phyloP scores from a whole-genome alignment of 2,113 vertebrate genomes.

The Willisornis vidua region DNA sequence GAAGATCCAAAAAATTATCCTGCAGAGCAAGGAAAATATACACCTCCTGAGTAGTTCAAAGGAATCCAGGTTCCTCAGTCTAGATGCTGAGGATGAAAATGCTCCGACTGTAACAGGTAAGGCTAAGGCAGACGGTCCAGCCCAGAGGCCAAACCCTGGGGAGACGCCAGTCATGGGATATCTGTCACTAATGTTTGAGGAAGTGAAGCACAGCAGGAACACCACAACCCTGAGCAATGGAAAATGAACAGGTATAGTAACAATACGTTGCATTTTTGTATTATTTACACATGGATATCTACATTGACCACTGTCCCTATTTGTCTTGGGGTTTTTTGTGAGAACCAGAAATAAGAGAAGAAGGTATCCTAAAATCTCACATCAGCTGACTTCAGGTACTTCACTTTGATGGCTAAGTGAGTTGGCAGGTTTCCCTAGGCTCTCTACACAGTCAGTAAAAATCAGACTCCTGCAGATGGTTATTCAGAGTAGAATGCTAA shows the following conservation, averaged over 20 bases:
- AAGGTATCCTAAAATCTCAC: background rate
- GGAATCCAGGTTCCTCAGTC: background rate
- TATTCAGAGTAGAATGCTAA: conserved; percentile 15
- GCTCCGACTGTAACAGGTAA: background rate
- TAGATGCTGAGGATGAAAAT: background rate
- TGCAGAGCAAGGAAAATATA: background rate
- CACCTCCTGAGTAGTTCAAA: background rate
- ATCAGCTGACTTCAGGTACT: background rate
- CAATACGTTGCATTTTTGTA: background rate
- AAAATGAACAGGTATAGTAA: background rate
- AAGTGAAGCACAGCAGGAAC: background rate
- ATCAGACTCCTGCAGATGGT: background rate
- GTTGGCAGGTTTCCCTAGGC: background rate
- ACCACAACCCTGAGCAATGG: accelerated
- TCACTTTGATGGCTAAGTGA: background rate
- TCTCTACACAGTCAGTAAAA: background rate
- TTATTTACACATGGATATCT: background rate
- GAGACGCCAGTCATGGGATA: background rate
- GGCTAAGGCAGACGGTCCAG: background rate
- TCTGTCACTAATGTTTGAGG: background rate
- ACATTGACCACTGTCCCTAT: background rate
- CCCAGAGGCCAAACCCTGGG: background rate
- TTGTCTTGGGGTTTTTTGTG: background rate
- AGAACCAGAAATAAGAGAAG: background rate
- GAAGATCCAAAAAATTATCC: background rate